Percentiles rank a stretch among this genome's conserved stretches.
Conservation (phyloP, 2,797 vertebrate genomes). For the Saxicola maurus region DNA sequence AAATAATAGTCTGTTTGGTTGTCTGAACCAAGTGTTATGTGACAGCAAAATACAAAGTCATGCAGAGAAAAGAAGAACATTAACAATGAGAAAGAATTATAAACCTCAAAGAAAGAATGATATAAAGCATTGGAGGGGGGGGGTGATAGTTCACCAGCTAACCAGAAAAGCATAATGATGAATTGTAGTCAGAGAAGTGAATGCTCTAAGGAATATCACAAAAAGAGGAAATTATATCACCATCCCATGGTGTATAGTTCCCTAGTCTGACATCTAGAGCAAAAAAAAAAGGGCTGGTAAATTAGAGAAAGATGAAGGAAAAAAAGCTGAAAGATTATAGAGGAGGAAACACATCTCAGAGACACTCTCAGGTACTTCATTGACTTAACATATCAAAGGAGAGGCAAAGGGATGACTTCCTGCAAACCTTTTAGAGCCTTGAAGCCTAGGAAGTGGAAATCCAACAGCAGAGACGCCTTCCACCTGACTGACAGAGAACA, state of each 20-base stretch:
- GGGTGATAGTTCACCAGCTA: neutral
- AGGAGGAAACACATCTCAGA: neutral
- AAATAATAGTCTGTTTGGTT: neutral
- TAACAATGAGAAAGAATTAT: neutral
- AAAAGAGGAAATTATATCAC: neutral
- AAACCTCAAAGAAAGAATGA: neutral
- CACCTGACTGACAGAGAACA: neutral
- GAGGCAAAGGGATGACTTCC: neutral
- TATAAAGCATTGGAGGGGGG: neutral
- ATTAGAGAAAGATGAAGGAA: neutral
- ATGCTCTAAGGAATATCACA: neutral
- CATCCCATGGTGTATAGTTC: neutral
- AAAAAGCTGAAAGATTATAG: neutral
- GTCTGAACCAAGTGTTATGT: neutral
- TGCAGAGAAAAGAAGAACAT: neutral
- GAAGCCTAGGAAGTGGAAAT: neutral
- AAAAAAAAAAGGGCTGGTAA: neutral
- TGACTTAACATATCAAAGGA: neutral
- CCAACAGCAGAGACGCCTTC: fast-evolving
- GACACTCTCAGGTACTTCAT: neutral
- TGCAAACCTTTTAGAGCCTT: neutral
- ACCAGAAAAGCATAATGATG: neutral
- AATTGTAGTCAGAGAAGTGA: neutral
- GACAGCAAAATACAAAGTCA: neutral
- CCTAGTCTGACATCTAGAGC: neutral